These are phyloP conservation scores for Lypha dubia DNA, from an alignment of 2,888 invertebrate genomes.

Conservation along the genomic window DNA sequence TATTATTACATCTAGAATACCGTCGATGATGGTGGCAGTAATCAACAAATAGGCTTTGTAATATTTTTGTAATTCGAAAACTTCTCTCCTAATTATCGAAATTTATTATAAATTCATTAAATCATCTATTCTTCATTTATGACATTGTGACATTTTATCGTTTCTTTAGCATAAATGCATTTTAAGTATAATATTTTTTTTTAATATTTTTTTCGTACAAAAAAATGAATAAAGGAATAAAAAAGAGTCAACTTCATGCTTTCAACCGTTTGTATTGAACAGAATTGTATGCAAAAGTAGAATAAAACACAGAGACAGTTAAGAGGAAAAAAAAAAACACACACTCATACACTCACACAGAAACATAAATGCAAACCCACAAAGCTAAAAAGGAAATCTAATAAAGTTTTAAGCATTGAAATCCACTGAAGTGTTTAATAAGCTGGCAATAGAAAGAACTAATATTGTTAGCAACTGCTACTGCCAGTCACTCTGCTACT, in stretches of 20 bases:
- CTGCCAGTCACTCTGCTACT: neutral
- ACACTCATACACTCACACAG: no score
- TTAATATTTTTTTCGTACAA: conserved; percentile 25
- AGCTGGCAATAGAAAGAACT: conserved; percentile 64
- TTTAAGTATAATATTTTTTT: no score
- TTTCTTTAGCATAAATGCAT: conserved; percentile 65
- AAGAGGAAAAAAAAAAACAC: conserved; percentile 4
- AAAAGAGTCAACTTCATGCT: conserved; percentile 1
- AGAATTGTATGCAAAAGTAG: neutral
- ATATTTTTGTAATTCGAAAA: no score
- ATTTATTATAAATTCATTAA: conserved; percentile 63
- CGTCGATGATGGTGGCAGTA: no score
- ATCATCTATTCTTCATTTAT: conserved; percentile 60
- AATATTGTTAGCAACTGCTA: conserved; percentile 29
- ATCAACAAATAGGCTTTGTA: neutral
- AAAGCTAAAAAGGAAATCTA: conserved; percentile 69
- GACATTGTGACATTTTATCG: conserved; percentile 71
- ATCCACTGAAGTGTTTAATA: conserved; percentile 70
- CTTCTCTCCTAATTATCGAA: conserved; percentile 13
- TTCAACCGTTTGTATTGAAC: conserved; percentile 15
- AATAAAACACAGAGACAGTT: neutral
- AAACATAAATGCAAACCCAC: conserved; percentile 39
- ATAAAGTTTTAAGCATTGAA: conserved; percentile 71
- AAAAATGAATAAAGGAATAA: conserved; percentile 5
- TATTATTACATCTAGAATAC: no score